Evolutionary conservation across 2,113 vertebrate genomes (phyloP), one percentile per base, ranked within the genome.

Genomic region (Pseudorhombus dupliciocellatus): DNA sequence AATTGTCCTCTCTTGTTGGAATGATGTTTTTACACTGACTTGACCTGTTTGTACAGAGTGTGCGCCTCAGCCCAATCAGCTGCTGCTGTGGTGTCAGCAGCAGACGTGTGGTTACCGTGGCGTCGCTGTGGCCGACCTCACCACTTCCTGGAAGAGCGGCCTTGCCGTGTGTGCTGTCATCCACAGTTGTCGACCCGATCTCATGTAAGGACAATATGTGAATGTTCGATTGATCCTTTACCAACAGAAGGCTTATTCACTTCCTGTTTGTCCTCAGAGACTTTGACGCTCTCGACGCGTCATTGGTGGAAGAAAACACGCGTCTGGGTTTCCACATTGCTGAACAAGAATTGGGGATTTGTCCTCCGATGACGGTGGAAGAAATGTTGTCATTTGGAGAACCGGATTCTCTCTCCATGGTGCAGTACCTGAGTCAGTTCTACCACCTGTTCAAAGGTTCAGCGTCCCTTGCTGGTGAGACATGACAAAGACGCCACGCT

Each of bases 361-460:
- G 92, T 70, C 98, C 98, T 64, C 94, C 98, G 84, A 95, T 98
- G 95, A 98, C 97, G 1, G 96, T 94, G 66, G 96, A 96, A 61
- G 98, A 99, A 50, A 96, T 99, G 97, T 93, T 92, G 0, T 93
- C 90, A 0, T 94, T 94, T 0, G 94, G 91, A 2, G 96, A 97
- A 57, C 96, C 95, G 0, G 98, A 99, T 88, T 95, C 96, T 56
- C 91, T 99, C 25, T 96, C 96, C 0, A 98, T 99, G 97, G 96
- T 98, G 69, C 95, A 98, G 95, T 99, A 98, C 93, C 95, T 99
- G 81, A 98, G 95, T 1, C 97, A 98, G 91, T 96, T 99, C 90
- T 95, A 98, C 5, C 97, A 98, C 89, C 95, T 98, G 92, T 94
- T 98, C 64, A 95, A 91, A 86, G 96, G 97, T 78, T 90, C 93